Percentiles rank a stretch among this genome's conserved stretches.
Conservation (phyloP, 1,140 invertebrate genomes). For the Saccostrea cuccullata region DNA sequence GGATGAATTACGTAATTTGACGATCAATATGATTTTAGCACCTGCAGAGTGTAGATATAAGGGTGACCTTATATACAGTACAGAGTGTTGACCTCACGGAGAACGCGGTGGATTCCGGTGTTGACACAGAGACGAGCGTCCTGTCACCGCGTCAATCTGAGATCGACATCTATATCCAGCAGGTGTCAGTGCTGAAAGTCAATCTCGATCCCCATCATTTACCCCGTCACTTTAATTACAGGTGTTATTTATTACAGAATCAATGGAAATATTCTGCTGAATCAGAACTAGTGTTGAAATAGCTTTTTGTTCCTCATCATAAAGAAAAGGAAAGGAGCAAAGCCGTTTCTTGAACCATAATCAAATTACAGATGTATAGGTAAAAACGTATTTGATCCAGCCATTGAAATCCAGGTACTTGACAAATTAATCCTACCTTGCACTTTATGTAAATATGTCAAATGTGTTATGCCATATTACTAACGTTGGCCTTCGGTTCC, state of each 20-base stretch:
- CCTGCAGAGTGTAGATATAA: background rate
- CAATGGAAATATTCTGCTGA: background rate
- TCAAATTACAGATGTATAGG: no score
- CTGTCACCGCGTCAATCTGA: background rate
- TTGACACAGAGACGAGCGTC: background rate
- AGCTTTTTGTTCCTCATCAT: no score
- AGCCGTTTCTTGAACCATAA: no score
- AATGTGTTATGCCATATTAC: no score
- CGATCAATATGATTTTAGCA: constrained; percentile 6
- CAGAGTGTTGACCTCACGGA: background rate
- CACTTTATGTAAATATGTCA: no score
- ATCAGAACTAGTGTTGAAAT: background rate
- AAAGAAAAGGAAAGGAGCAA: no score
- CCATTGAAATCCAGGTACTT: no score
- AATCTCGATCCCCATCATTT: background rate
- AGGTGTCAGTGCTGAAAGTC: constrained; percentile 10
- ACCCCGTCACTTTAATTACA: background rate
- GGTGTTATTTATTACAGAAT: background rate
- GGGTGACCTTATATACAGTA: background rate
- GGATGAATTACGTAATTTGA: background rate
- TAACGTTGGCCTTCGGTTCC: no score
- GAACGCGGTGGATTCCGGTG: background rate
- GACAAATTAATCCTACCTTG: no score
- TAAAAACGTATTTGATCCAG: no score
- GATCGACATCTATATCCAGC: background rate